Evolutionary conservation across 2,113 vertebrate genomes (phyloP).

Genomic region (Rhagologus leucostigma): DNA sequence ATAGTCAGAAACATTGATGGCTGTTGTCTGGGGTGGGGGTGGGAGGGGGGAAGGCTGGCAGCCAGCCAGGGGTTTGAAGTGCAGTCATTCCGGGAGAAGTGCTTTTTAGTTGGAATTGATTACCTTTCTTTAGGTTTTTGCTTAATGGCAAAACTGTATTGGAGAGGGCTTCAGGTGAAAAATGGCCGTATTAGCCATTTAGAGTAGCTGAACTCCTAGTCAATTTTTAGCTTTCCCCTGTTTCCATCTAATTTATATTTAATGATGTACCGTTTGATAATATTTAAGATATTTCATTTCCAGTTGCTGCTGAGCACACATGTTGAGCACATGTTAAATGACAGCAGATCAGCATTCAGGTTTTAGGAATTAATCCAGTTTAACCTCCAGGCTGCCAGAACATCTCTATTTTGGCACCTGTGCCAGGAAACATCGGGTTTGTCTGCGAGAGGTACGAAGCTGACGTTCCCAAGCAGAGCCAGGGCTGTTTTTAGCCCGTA

Average conservation of each 20-base stretch:
- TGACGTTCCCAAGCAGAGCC: background rate
- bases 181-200: constrained; percentile 64
- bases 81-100: constrained; percentile 69
- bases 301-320: background rate
- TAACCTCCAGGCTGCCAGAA: constrained; percentile 21
- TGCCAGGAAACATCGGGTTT: background rate
- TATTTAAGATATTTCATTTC: constrained; percentile 22
- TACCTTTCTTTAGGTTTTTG: constrained; percentile 75
- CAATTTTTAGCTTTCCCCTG: constrained; percentile 64
- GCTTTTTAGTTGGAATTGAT: constrained; percentile 82
- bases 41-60: constrained; percentile 69
- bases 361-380: background rate
- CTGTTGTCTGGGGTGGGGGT: constrained; percentile 64
- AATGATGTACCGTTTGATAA: constrained; percentile 56
- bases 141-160: constrained; percentile 73
- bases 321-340: background rate
- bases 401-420: background rate
- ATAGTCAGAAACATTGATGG: constrained; percentile 69
- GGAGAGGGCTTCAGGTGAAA: constrained; percentile 76
- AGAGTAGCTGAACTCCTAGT: constrained; percentile 69
- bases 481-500: background rate
- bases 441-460: background rate
- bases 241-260: constrained; percentile 67
- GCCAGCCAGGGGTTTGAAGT: constrained; percentile 73
- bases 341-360: background rate